Evolutionary conservation across 1,140 invertebrate genomes (phyloP).

Genomic region (Drosophila lacertosa): DNA sequence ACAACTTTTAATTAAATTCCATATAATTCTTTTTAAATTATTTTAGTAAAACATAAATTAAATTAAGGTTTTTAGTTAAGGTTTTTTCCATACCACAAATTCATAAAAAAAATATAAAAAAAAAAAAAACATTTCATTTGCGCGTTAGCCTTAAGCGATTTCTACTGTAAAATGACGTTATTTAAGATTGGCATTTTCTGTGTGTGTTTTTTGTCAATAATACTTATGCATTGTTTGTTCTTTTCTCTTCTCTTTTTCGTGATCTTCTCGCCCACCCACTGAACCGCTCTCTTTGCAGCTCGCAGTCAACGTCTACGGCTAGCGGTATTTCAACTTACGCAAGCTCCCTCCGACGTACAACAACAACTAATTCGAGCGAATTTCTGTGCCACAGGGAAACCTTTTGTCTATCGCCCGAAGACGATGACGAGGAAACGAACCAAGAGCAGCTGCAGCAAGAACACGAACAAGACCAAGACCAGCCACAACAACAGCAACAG

Average conservation of each 20-base stretch:
- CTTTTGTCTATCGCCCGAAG: constrained; percentile 80
- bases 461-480: neutral
- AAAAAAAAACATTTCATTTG: constrained; percentile 3
- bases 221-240: neutral
- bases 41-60: too few species aligned
- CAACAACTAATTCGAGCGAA: constrained; percentile 83
- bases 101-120: too few species aligned
- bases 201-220: constrained; percentile 1
- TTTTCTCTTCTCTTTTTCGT: neutral
- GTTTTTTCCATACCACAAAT: neutral
- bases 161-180: constrained; percentile 1
- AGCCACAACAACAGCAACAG: constrained; percentile 11
- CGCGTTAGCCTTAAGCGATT: constrained; percentile 26
- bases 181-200: neutral
- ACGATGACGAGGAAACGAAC: constrained; percentile 43
- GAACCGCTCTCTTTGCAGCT: constrained; percentile 68
- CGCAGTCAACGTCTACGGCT: constrained; percentile 84
- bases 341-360: constrained; percentile 81
- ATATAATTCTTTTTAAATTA: neutral
- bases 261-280: neutral
- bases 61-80: too few species aligned
- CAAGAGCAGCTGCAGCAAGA: constrained; percentile 37
- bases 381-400: constrained; percentile 83
- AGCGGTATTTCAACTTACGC: constrained; percentile 83
- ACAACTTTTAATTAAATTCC: too few species aligned